Evolutionary conservation across 2,797 vertebrate genomes (phyloP).

Genomic region (Gymnodraco acuticeps): DNA sequence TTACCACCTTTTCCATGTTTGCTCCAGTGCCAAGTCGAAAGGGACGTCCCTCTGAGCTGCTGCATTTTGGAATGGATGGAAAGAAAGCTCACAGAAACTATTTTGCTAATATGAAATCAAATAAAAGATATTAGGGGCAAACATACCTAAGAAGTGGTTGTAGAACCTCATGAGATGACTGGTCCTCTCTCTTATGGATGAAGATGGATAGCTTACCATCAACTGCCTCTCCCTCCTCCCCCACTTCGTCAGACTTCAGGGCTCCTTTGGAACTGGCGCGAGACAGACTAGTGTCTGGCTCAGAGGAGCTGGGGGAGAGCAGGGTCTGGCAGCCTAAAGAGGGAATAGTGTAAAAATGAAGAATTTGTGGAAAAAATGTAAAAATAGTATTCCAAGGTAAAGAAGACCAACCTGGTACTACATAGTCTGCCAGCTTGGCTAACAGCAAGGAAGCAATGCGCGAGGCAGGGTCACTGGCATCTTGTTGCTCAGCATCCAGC

Average conservation of each 20-base stretch:
- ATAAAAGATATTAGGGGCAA: neutral
- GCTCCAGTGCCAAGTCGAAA: conserved; percentile 98
- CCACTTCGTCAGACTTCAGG: conserved; percentile 92
- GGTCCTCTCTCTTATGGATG: conserved; percentile 98
- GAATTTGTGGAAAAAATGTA: neutral
- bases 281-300: conserved; percentile 91
- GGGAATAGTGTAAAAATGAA: conserved; percentile 1
- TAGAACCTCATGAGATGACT: conserved; percentile 98
- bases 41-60: conserved; percentile 97
- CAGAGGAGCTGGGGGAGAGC: conserved; percentile 97
- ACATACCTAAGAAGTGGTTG: conserved; percentile 95
- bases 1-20: conserved; percentile 99
- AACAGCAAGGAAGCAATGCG: conserved; percentile 95
- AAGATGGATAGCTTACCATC: conserved; percentile 99
- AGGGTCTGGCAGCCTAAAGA: conserved; percentile 95
- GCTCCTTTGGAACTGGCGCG: conserved; percentile 93
- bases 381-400: neutral
- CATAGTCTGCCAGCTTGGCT: conserved; percentile 97
- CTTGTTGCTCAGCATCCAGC: conserved; percentile 93
- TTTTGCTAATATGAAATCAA: neutral
- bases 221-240: conserved; percentile 96
- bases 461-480: conserved; percentile 95
- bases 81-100: conserved; percentile 22
- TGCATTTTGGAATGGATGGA: conserved; percentile 69
- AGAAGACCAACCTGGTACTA: conserved; percentile 92